phyloP scores from a whole-genome alignment of 2,888 invertebrate species.

The Ochropleura leucogaster region DNA sequence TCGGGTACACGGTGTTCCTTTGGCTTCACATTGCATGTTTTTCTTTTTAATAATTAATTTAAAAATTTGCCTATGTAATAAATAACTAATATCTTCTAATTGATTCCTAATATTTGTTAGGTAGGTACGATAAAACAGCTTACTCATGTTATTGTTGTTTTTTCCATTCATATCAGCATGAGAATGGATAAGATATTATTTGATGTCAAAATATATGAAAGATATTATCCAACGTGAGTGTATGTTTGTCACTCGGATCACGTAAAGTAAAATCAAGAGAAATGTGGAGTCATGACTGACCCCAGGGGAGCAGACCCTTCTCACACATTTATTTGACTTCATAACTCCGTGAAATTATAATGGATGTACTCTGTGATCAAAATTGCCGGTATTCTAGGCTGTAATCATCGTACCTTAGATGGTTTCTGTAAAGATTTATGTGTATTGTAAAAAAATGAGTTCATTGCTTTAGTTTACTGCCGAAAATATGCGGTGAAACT shows the following conservation, averaged over 20 bases:
- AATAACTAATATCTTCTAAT: conserved; percentile 37
- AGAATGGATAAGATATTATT: conserved; percentile 48
- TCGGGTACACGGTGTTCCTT: conserved; percentile 4
- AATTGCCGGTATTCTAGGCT: conserved; percentile 24
- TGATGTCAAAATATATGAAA: conserved; percentile 45
- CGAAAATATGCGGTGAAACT: conserved; percentile 36
- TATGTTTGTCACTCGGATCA: conserved; percentile 46
- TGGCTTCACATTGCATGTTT: not conserved
- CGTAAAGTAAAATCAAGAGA: conserved; percentile 51
- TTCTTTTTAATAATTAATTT: conserved; percentile 13
- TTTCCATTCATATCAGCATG: conserved; percentile 37
- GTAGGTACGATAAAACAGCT: conserved; percentile 13
- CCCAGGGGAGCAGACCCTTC: conserved; percentile 55
- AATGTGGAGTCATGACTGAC: conserved; percentile 44
- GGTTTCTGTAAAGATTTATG: conserved; percentile 37
- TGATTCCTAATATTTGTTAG: conserved; percentile 43
- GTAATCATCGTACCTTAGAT: conserved; percentile 25
- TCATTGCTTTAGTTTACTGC: conserved; percentile 28
- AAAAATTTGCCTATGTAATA: not conserved
- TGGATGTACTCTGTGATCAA: conserved; percentile 32
- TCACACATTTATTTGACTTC: conserved; percentile 59
- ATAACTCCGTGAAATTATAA: conserved; percentile 52
- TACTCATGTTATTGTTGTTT: conserved; percentile 42
- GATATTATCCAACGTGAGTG: conserved; percentile 18
- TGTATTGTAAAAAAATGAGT: conserved; percentile 23